Conservation (phyloP, 2,113 vertebrate species). For the Hyperopisus bebe region DNA sequence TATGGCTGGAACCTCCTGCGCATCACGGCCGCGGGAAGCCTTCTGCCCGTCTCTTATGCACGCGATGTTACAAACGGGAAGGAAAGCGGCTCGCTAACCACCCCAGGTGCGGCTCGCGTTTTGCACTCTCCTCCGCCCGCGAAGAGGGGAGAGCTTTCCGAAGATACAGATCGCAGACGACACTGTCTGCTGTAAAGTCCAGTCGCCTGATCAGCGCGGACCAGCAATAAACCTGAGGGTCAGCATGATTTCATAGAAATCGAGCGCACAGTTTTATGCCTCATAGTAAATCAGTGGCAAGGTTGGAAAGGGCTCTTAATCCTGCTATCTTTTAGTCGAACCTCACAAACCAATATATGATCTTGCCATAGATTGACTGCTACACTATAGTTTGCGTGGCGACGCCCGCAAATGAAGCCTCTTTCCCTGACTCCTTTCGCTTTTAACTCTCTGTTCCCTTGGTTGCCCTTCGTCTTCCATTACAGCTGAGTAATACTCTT, state of each 20-base stretch:
- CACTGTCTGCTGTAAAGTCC: neutral
- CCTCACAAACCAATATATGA: neutral
- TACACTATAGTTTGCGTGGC: neutral
- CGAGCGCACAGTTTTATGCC: slow-evolving; percentile 20
- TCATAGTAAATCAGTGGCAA: slow-evolving; percentile 22
- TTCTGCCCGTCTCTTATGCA: neutral
- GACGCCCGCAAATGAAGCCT: neutral
- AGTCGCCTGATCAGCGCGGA: slow-evolving; percentile 3
- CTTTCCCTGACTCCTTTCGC: neutral
- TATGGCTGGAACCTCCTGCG: slow-evolving; percentile 28
- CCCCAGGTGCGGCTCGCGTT: slow-evolving; percentile 8
- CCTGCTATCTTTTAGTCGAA: neutral
- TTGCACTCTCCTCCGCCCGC: neutral
- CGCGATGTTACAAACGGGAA: slow-evolving; percentile 10
- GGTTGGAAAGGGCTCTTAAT: neutral
- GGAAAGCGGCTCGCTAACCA: neutral
- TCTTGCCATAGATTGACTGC: neutral
- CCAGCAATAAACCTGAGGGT: slow-evolving; percentile 15
- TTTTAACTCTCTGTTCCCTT: neutral
- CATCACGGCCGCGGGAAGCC: slow-evolving; percentile 12
- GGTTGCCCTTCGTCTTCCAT: neutral
- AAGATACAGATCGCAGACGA: slow-evolving; percentile 9
- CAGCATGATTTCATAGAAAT: slow-evolving; percentile 27
- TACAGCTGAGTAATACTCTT: neutral
- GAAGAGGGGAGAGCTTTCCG: neutral